Evolutionary conservation across 2,888 invertebrate species (phyloP), one percentile per base, ranked within the genome.

Genomic region (Cybosia mesomella): DNA sequence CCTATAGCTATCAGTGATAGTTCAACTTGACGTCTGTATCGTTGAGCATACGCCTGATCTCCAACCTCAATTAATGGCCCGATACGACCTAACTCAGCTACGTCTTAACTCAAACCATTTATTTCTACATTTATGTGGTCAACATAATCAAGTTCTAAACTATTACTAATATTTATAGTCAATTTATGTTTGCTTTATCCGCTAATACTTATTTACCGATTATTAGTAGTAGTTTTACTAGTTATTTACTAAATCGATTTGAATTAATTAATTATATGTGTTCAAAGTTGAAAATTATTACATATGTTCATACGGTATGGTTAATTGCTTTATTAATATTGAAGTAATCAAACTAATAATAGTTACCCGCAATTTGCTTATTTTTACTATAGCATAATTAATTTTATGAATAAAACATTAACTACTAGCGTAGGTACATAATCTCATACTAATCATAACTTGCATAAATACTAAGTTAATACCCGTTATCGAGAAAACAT

Each of bases 11-110:
- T 74, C 66, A 59, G 5, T 53, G 70, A 72, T 68, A 62, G 58
- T 53, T 49, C n/a, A n/a, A n/a, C 72, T 59, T 58, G 70, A 73
- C 71, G 76, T 81, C 79, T 81, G 60, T 72, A 77, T 73, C 75
- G 59, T 68, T 76, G 77, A 78, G 83, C 82, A 13, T 24, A 55
- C 82, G 70, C 60, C 59, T 74, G 79, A 85, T 85, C 84, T 69
- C 24, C 74, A 78, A 84, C 83, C 85, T 79, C 81, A 85, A 85
- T 83, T 84, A 84, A 84, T 81, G 67, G 70, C 66, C 67, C 75
- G 81, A 77, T 83, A 79, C 79, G 79, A 82, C 77, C 76, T 64
- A 72, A 68, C 74, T 74, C 68, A 58, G 64, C 64, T 64, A 66
- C 54, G 3, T 55, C 76, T 81, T 75, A 77, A 83, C 78, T 74